Percentiles rank a stretch among this genome's conserved stretches.
Conservation (phyloP, 2,113 vertebrate species). For the Microcebus griseorufus region DNA sequence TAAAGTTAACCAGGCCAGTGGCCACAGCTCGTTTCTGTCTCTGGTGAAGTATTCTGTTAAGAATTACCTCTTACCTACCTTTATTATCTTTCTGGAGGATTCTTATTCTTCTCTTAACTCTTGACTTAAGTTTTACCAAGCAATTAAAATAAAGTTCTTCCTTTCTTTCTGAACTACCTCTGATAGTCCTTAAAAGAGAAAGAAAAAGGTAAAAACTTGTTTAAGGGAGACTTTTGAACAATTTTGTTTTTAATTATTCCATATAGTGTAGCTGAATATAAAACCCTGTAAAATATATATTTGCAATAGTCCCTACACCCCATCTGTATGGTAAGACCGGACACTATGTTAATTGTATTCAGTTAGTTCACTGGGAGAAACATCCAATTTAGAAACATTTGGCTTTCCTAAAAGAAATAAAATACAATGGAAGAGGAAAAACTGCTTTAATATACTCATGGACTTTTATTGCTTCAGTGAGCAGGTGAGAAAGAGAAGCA, state of each 20-base stretch:
- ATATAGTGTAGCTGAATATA: not conserved
- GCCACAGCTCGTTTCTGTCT: not conserved
- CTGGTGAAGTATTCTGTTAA: not conserved
- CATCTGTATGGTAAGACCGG: slow-evolving; percentile 47
- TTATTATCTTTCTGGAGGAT: not conserved
- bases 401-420: slow-evolving; percentile 57
- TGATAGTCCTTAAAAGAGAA: not conserved
- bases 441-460: slow-evolving; percentile 66
- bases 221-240: not conserved
- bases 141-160: slow-evolving; percentile 11
- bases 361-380: slow-evolving; percentile 51
- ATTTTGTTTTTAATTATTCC: slow-evolving; percentile 35
- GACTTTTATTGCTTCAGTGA: slow-evolving; percentile 73
- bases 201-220: not conserved
- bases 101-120: not conserved
- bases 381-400: slow-evolving; percentile 64
- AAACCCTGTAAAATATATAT: slow-evolving; percentile 23
- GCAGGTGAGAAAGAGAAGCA: slow-evolving; percentile 82
- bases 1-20: not conserved
- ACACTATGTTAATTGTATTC: slow-evolving; percentile 50
- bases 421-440: slow-evolving; percentile 66
- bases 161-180: not conserved
- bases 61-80: not conserved
- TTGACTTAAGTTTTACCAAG: not conserved
- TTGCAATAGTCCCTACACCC: not conserved